Percentiles rank a stretch among this genome's conserved stretches.
Evolutionary conservation across 2,113 vertebrate genomes (phyloP).

Genomic region (Cricetomys ansorgei): DNA sequence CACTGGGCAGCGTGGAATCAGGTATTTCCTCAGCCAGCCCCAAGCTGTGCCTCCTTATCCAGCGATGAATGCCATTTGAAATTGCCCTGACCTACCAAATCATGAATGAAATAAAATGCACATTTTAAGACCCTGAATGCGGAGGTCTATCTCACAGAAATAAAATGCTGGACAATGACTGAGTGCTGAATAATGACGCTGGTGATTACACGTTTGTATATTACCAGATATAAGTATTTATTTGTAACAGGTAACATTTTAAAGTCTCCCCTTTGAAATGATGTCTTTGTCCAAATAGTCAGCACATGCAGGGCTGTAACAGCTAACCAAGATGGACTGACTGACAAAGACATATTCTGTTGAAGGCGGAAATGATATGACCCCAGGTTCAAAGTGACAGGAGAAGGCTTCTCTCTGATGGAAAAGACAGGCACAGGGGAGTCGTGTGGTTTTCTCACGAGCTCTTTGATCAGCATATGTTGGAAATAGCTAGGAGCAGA

Average conservation of each 20-base stretch:
- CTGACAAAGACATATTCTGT: background rate
- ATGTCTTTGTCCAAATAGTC: background rate
- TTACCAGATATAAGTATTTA: background rate
- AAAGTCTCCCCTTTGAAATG: background rate
- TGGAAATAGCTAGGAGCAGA: background rate
- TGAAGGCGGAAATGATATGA: constrained; percentile 20
- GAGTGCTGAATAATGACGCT: background rate
- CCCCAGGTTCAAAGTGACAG: background rate
- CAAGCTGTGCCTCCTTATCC: background rate
- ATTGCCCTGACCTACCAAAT: background rate
- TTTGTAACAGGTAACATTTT: background rate
- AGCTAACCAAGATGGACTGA: background rate
- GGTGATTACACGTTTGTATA: background rate
- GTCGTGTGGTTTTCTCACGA: background rate
- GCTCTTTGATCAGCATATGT: background rate
- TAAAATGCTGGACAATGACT: constrained; percentile 3
- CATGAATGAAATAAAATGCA: background rate
- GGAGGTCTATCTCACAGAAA: background rate
- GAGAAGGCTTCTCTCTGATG: constrained; percentile 10
- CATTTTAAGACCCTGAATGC: background rate
- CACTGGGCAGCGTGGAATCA: background rate
- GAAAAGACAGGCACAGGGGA: background rate
- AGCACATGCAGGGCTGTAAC: background rate
- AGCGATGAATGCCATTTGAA: background rate
- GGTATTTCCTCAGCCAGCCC: background rate